Evolutionary conservation across 1,140 invertebrate species (phyloP).

Genomic region (Atopsyche davidsoni): DNA sequence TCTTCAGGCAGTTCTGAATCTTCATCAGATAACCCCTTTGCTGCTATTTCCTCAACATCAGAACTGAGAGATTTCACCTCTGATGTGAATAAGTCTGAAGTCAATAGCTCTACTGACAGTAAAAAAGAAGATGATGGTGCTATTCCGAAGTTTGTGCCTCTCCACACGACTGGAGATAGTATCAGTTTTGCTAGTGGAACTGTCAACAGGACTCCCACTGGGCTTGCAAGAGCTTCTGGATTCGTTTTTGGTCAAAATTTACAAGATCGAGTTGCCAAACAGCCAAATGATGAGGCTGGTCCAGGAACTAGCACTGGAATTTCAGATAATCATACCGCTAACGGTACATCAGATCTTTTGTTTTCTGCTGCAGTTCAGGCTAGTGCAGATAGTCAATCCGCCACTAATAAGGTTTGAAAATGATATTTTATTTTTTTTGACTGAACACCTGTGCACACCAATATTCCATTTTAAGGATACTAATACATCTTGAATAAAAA

Average conservation of each 20-base stretch:
- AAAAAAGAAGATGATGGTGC: constrained; percentile 33
- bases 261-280: constrained; percentile 66
- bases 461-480: constrained; percentile 2
- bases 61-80: background rate
- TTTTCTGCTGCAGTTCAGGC: constrained; percentile 52
- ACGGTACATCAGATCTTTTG: constrained; percentile 53
- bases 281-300: constrained; percentile 35
- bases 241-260: constrained; percentile 93
- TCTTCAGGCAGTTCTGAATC: constrained; percentile 28
- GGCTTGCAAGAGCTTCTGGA: constrained; percentile 42
- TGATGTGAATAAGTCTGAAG: constrained; percentile 3
- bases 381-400: constrained; percentile 34
- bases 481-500: constrained; percentile 1
- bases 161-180: constrained; percentile 37
- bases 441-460: too few relatives aligned
- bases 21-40: constrained; percentile 11
- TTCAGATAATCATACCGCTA: constrained; percentile 44
- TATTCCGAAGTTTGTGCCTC: constrained; percentile 45
- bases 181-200: constrained; percentile 37
- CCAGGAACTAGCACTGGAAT: constrained; percentile 38
- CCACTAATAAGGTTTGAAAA: constrained; percentile 16
- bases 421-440: constrained; percentile 1
- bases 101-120: constrained; percentile 29
- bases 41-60: background rate
- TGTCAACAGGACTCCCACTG: constrained; percentile 34